phyloP scores from a whole-genome alignment of 2,113 vertebrate species.

The Leiothrix lutea region DNA sequence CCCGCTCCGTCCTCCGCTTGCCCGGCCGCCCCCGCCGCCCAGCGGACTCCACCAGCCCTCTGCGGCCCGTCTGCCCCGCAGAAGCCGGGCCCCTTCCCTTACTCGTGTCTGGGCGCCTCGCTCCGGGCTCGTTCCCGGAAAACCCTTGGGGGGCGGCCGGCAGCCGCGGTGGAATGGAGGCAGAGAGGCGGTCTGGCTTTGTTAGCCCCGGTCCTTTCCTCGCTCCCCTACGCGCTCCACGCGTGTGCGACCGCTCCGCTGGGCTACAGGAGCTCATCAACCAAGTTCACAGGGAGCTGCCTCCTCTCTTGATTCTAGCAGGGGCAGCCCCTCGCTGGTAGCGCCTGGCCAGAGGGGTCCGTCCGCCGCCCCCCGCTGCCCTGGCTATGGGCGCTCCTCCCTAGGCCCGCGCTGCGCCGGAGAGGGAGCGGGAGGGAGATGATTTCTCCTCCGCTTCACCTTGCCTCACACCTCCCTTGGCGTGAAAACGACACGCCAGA shows the following conservation, averaged over 20 bases:
- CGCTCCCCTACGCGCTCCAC: too few species aligned
- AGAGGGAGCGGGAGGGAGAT: background rate
- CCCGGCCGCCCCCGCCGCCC: background rate
- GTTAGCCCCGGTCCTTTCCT: background rate
- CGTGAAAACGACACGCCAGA: background rate
- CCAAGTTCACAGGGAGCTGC: background rate
- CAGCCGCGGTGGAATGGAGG: background rate
- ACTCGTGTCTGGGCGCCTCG: background rate
- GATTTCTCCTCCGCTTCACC: background rate
- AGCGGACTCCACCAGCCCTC: background rate
- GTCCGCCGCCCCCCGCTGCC: background rate
- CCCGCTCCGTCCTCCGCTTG: background rate
- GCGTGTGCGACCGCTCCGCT: background rate
- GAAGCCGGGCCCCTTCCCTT: background rate
- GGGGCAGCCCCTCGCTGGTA: background rate
- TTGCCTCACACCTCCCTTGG: background rate
- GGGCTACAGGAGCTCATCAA: background rate
- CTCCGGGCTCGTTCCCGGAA: background rate
- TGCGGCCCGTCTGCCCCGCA: background rate
- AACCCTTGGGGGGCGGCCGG: background rate
- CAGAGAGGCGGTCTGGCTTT: background rate
- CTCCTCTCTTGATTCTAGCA: fast-evolving
- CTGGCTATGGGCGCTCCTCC: background rate
- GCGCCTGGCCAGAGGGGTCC: too few species aligned
- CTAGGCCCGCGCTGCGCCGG: background rate